Percentiles rank a stretch among this genome's conserved stretches.
These are phyloP conservation scores for Dermochelys coriacea DNA, from an alignment of 2,797 vertebrate species.

Conservation along the genomic window DNA sequence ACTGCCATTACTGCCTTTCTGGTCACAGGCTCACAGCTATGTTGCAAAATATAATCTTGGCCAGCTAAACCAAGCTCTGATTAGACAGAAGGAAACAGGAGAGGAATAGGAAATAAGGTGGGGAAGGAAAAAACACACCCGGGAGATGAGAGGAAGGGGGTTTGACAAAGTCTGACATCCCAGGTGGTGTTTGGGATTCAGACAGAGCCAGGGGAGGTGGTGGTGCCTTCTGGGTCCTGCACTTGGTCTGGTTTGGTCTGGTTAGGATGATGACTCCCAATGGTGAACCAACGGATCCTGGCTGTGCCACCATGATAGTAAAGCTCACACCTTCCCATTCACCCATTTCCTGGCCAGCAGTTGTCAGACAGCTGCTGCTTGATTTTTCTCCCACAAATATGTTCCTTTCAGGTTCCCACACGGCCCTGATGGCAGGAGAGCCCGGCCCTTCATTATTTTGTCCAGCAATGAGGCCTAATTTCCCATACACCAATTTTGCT, in stretches of 20 bases:
- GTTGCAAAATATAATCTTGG: too few relatives aligned
- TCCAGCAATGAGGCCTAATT: neutral
- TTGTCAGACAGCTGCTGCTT: neutral
- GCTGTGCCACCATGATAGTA: accelerated
- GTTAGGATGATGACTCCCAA: neutral
- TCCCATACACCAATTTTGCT: neutral
- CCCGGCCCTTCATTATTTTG: neutral
- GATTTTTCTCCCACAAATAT: too few relatives aligned
- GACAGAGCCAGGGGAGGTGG: neutral
- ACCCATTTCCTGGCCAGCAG: neutral
- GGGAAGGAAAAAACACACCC: neutral
- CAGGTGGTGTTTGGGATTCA: neutral
- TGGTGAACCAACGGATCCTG: neutral
- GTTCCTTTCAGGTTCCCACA: too few relatives aligned
- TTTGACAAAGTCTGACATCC: neutral
- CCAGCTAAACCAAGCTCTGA: neutral
- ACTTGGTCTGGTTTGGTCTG: neutral
- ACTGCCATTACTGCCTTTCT: too few relatives aligned
- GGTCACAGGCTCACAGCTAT: too few relatives aligned
- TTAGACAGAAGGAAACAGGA: neutral
- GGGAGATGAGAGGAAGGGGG: neutral
- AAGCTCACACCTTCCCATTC: too few relatives aligned
- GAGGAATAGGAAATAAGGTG: too few relatives aligned
- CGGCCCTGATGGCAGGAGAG: neutral
- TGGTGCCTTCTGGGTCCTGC: neutral